These are phyloP conservation scores for Kryptopterus vitreolus DNA, from an alignment of 2,797 vertebrate species.

Conservation along the genomic window DNA sequence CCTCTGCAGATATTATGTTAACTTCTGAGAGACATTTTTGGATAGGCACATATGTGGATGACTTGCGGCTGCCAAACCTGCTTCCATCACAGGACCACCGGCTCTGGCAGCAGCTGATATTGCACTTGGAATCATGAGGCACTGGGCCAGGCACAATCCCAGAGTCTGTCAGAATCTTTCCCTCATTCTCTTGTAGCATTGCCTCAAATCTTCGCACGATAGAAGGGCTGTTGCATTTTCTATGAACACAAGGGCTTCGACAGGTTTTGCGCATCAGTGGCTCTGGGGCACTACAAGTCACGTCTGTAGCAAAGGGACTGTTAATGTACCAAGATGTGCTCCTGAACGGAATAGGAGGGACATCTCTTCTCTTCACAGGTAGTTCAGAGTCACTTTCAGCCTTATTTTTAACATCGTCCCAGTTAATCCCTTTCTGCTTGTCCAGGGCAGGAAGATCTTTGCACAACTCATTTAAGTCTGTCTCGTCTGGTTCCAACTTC, in stretches of 20 bases:
- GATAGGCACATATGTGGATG: conserved; percentile 67
- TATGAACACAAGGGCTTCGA: conserved; percentile 66
- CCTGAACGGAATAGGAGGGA: conserved; percentile 85
- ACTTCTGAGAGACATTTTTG: conserved; percentile 83
- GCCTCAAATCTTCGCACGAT: conserved; percentile 72
- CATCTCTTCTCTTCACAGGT: conserved; percentile 65
- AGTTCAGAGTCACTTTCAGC: conserved; percentile 56
- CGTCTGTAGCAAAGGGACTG: conserved; percentile 65
- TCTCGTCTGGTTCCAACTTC: conserved; percentile 64
- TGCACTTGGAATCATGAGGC: conserved; percentile 70
- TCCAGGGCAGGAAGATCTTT: conserved; percentile 71
- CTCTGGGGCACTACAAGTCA: conserved; percentile 72
- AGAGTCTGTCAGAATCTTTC: conserved; percentile 71
- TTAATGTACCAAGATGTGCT: conserved; percentile 86
- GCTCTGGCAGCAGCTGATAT: conserved; percentile 76
- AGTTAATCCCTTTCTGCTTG: conserved; percentile 75
- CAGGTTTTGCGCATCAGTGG: conserved; percentile 67
- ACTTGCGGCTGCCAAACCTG: conserved; percentile 70
- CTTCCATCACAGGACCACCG: conserved; percentile 78
- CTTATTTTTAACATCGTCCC: conserved; percentile 57
- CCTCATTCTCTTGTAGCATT: conserved; percentile 75
- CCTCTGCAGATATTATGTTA: conserved; percentile 71
- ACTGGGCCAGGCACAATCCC: conserved; percentile 59
- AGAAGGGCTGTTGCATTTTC: conserved; percentile 71
- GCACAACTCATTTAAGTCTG: conserved; percentile 67